phyloP scores from a whole-genome alignment of 2,888 invertebrate genomes.

The Odontocolon sp. region DNA sequence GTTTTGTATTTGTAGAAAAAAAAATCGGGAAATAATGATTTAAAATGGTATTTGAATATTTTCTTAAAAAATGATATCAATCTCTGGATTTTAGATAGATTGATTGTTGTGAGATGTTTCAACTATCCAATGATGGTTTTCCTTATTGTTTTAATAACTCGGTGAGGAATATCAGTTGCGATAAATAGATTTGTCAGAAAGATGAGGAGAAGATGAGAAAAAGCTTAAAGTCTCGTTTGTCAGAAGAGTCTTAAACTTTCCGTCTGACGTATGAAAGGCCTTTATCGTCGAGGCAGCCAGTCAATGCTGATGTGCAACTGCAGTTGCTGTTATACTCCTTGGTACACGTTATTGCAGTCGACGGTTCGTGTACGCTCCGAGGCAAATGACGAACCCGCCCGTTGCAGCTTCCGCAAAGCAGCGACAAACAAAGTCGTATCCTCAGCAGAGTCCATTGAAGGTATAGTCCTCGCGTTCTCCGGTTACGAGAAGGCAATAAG shows the following conservation, averaged over 20 bases:
- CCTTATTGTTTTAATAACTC: too few species aligned
- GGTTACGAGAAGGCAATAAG: slow-evolving; percentile 41
- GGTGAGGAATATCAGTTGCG: too few species aligned
- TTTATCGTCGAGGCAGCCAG: slow-evolving; percentile 24
- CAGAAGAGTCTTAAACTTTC: not conserved
- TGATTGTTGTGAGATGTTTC: too few species aligned
- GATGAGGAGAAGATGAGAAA: not conserved
- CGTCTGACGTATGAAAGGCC: slow-evolving; percentile 28
- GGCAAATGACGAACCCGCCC: not conserved
- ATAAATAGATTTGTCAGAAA: not conserved
- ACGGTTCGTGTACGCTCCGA: slow-evolving; percentile 2
- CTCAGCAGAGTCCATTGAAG: slow-evolving; percentile 17
- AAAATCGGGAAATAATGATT: too few species aligned
- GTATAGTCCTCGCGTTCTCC: slow-evolving; percentile 15
- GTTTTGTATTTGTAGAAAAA: too few species aligned
- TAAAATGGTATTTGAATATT: not conserved
- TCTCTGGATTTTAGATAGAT: too few species aligned
- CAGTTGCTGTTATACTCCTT: not conserved
- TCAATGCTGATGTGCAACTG: not conserved
- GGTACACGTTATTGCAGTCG: slow-evolving; percentile 34
- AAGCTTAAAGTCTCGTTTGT: slow-evolving; percentile 28
- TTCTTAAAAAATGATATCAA: not conserved
- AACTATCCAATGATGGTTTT: too few species aligned
- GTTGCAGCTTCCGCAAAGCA: slow-evolving; percentile 29
- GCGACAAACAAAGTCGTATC: slow-evolving; percentile 45